phyloP scores from a whole-genome alignment of 2,113 vertebrate genomes.

The Probosciger aterrimus region DNA sequence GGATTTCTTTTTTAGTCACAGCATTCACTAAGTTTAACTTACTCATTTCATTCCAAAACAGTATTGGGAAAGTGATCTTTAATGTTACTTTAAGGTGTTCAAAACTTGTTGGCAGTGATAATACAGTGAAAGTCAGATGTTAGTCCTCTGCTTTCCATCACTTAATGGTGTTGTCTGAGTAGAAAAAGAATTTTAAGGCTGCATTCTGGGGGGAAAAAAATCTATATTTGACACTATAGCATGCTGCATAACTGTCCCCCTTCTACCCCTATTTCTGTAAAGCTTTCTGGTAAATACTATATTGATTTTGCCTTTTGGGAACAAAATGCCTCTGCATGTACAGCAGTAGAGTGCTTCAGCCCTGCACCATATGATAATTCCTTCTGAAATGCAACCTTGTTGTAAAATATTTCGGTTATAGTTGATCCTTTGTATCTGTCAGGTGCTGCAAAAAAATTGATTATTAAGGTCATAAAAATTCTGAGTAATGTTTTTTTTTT shows the following conservation, averaged over 20 bases:
- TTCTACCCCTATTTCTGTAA: neutral
- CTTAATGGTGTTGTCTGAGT: neutral
- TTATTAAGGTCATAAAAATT: neutral
- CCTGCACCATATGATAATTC: neutral
- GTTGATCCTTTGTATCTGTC: neutral
- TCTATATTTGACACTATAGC: neutral
- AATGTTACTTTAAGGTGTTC: neutral
- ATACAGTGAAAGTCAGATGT: neutral
- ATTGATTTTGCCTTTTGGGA: neutral
- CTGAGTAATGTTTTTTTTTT: neutral
- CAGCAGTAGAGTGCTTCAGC: neutral
- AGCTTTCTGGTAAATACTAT: neutral
- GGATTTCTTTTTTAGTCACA: neutral
- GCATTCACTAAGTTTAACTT: neutral
- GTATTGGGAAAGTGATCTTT: neutral
- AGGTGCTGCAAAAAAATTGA: neutral
- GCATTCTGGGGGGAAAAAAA: neutral
- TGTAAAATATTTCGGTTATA: neutral
- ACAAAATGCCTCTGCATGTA: neutral
- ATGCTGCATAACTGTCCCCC: neutral
- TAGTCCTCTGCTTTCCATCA: neutral
- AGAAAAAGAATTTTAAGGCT: neutral
- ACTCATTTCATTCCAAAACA: neutral
- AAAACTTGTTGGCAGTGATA: neutral
- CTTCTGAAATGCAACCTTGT: neutral